Evolutionary conservation across 1,140 invertebrate genomes (phyloP).

Genomic region (Bombus impatiens): DNA sequence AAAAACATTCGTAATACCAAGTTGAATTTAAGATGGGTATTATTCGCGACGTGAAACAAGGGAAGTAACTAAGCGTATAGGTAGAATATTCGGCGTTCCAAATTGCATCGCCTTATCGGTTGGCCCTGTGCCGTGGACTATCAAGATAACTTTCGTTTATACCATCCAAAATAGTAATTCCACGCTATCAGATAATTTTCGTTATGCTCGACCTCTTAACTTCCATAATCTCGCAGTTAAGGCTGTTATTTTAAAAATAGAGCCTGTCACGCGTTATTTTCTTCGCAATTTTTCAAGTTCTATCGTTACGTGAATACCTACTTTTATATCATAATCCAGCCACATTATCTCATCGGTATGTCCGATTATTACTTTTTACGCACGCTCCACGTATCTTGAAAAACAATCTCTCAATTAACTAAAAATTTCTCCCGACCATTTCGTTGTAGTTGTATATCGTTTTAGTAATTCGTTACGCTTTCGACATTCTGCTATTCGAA

Average conservation of each 20-base stretch:
- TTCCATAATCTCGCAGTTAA: neutral
- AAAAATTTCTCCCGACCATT: neutral
- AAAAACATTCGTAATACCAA: neutral
- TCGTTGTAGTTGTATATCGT: accelerated
- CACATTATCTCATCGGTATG: neutral
- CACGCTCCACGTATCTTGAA: no score
- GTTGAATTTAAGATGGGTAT: neutral
- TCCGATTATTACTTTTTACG: neutral
- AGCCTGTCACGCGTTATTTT: neutral
- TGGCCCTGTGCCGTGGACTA: conserved; percentile 40
- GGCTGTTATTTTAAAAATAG: neutral
- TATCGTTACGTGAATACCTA: neutral
- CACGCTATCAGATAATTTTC: conserved; percentile 27
- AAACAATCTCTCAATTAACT: no score
- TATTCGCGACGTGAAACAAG: neutral
- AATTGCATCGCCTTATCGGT: conserved; percentile 42
- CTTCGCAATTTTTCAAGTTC: neutral
- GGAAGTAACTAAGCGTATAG: neutral
- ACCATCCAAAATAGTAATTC: conserved; percentile 13
- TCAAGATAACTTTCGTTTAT: conserved; percentile 44
- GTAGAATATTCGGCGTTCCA: conserved; percentile 22
- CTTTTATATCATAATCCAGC: neutral
- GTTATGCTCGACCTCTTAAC: neutral
- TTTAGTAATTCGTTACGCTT: no score
- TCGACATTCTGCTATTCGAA: no score